Conservation (phyloP, 2,113 vertebrate genomes). For the Ptilorrhoa leucosticta region DNA sequence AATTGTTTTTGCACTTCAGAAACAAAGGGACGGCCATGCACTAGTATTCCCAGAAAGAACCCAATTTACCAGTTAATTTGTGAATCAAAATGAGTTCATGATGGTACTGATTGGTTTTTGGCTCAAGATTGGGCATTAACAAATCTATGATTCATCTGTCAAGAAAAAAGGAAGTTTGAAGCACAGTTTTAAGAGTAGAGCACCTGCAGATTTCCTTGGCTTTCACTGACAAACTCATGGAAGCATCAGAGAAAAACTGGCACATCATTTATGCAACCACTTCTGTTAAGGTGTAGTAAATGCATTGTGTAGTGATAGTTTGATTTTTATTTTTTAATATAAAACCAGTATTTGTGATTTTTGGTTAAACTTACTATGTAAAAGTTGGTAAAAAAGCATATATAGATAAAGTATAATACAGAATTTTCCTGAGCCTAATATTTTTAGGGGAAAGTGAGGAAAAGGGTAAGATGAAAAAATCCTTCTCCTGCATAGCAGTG, state of each 20-base stretch:
- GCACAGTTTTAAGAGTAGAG: background rate
- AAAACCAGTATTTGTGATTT: background rate
- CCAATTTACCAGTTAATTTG: background rate
- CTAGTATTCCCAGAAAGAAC: background rate
- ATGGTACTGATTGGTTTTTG: background rate
- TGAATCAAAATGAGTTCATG: background rate
- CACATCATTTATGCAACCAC: background rate
- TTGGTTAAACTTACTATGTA: background rate
- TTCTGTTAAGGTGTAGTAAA: background rate
- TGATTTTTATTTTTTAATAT: background rate
- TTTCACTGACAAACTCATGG: background rate
- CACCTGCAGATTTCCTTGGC: background rate
- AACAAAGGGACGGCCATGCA: background rate
- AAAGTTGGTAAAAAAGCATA: background rate
- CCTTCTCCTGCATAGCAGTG: background rate
- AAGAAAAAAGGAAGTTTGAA: background rate
- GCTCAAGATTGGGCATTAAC: background rate
- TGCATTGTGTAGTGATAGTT: background rate
- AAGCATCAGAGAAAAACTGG: background rate
- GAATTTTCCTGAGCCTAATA: background rate
- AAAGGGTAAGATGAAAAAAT: background rate
- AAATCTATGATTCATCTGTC: background rate
- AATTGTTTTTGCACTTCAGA: background rate
- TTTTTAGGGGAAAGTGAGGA: background rate
- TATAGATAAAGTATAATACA: background rate